Evolutionary conservation across 2,113 vertebrate species (phyloP), one percentile per base, ranked within the genome.

Genomic region (Hippolais icterina): DNA sequence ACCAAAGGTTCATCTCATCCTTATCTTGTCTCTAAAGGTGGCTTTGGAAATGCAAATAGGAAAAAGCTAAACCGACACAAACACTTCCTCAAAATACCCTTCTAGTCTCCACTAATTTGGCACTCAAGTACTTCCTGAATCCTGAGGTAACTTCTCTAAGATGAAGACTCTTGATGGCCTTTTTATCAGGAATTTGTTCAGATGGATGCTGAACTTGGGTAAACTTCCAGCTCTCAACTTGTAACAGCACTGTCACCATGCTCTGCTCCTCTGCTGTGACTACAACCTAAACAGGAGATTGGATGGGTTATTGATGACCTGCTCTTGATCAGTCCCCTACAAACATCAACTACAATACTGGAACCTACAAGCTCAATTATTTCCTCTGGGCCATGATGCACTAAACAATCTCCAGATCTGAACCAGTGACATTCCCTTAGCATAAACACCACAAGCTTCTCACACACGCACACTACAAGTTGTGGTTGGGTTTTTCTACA

Each of bases 71-170:
- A 66, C 28, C 21, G 79, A 76, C 10, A 66, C n/a, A 65, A 89
- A 44, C 44, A 65, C 47, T 81, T 93, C 82, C 66, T 53, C 88
- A 95, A 93, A 95, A 95, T 31, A 65, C 59, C 21, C n/a, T 49
- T 60, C 31, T 23, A 46, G 75, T 57, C 54, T 74, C 41, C 19
- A 77, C n/a, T 63, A 33, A 92, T 77, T 63, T 77, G 71, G 46
- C 29, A 88, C 35, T 74, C 28, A 66, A 97, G 68, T 74, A 77
- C 86, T 92, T 97, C 76, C 85, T 84, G 56, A 91, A 93, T 83
- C 46, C 46, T 37, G 49, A 87, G 42, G 44, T 66, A 89, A 78
- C 54, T 89, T 92, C 83, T 89, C 56, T 68, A 81, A 74, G 42
- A 70, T 42, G 57, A 72, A 76, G 17, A 61, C 7, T n/a, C 20